Conservation (phyloP, 2,113 vertebrate genomes). For the Sardina pilchardus region DNA sequence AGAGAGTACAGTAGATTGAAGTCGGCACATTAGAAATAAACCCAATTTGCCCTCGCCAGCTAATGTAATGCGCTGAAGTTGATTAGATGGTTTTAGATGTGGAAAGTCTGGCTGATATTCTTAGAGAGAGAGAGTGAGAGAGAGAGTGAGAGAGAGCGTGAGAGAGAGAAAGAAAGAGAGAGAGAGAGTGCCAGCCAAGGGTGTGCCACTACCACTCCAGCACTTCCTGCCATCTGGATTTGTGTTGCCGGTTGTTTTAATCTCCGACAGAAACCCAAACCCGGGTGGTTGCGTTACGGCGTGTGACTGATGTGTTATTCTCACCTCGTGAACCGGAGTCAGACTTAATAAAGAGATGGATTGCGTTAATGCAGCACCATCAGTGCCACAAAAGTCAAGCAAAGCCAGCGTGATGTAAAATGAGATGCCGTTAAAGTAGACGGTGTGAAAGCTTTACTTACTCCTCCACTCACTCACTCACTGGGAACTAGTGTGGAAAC, state of each 20-base stretch:
- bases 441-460: background rate
- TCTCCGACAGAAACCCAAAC: background rate
- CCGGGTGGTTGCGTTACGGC: background rate
- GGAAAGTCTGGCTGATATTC: background rate
- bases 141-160: background rate
- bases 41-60: background rate
- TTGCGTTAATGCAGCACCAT: background rate
- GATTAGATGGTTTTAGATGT: background rate
- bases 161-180: background rate
- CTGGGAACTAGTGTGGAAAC: background rate
- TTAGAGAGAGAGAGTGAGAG: background rate
- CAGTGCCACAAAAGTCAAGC: background rate
- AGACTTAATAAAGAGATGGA: slow-evolving; percentile 7
- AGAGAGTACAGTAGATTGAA: background rate
- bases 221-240: slow-evolving; percentile 3
- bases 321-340: background rate
- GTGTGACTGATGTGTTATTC: background rate
- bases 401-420: slow-evolving; percentile 1
- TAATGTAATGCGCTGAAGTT: background rate
- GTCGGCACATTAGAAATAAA: background rate
- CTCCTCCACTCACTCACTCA: background rate
- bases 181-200: background rate
- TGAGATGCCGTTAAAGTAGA: background rate
- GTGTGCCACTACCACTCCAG: background rate
- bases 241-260: background rate